Conservation (phyloP, 30 jellyfish, hydroid and myxozoan species). For the Chironex yamaguchii region DNA sequence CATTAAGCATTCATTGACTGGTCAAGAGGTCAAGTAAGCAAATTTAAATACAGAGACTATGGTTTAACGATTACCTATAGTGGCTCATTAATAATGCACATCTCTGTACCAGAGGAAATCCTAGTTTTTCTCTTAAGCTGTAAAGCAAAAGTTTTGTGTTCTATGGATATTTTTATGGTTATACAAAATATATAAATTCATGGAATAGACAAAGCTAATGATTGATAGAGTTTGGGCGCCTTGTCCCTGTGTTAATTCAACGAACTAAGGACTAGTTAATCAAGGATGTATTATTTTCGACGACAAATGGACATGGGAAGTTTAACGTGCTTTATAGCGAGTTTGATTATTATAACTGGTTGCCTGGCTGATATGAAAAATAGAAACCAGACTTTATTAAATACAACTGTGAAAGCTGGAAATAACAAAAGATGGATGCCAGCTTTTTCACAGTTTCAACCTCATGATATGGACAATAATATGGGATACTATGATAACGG, state of each 20-base stretch:
- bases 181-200: no score
- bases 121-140: neutral
- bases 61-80: neutral
- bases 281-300: neutral
- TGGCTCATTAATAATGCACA: neutral
- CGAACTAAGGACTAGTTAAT: no score
- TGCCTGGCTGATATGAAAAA: neutral
- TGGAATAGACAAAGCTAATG: no score
- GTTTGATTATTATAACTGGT: neutral
- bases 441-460: conserved; percentile 53
- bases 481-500: conserved; percentile 70
- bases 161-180: no score
- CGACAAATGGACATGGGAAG: neutral
- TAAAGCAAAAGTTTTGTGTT: neutral
- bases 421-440: conserved; percentile 89
- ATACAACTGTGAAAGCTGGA: conserved; percentile 14
- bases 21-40: neutral
- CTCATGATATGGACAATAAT: conserved; percentile 74
- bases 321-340: neutral
- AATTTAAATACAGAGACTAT: neutral
- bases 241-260: no score
- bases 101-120: neutral
- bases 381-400: no score
- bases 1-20: neutral
- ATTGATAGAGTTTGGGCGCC: no score